Evolutionary conservation across 2,113 vertebrate species (phyloP), one percentile per base, ranked within the genome.

Genomic region (Thunnus thynnus): DNA sequence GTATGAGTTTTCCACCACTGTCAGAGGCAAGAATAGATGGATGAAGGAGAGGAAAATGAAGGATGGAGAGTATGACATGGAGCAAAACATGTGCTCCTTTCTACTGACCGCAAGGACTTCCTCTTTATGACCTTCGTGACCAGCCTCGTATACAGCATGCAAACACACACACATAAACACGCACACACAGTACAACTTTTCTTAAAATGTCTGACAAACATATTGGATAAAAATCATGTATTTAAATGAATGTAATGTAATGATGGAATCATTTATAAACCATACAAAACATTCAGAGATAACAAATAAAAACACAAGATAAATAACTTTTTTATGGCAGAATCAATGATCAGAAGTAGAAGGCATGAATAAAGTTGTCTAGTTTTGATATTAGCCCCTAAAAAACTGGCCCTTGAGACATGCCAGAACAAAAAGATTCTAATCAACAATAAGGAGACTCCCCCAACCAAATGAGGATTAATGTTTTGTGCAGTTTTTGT

Each of bases 71-170:
- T 85, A 73, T 65, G 87, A 88, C 81, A 84, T 82, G 76, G 83
- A 85, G 73, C 77, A 82, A 84, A 88, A 87, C 72, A 86, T 79
- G 73, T 86, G 86, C 78, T 87, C 74, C 68, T 72, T 82, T 84
- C 56, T 68, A 57, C 83, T 85, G 82, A 86, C 88, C 85, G 22
- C 86, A 88, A 64, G 76, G 76, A 85, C 75, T 91, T 92, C 88
- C 90, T 90, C 86, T 89, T 83, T 75, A 79, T 87, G 88, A 89
- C 86, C 85, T 88, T 84, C 63, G 55, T 86, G 82, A 91, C 75
- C 77, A 72, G 72, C 20, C 52, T 76, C 58, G 51, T 78, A 36
- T 50, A 36, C 74, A 58, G 66, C 44, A 77, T 16, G 16, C 60
- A 68, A 50, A 76, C 68, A 63, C 20, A 58, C 18, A 76, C 73